Base-by-base conservation (phyloP, 2,888 invertebrate genomes). In the Cistogaster globosa region DNA sequence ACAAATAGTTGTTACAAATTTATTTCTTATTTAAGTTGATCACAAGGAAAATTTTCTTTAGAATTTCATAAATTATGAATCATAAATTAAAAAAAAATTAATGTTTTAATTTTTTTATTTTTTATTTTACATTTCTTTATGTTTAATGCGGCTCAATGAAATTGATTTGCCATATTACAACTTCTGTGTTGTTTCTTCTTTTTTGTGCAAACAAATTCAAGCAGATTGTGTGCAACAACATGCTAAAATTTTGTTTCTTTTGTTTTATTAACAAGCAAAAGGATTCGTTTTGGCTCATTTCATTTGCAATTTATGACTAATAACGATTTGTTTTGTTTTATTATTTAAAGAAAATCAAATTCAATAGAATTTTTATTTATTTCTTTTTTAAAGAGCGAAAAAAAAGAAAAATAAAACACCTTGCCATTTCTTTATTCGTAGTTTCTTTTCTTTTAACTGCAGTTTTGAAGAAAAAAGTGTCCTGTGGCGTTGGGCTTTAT, bases 271-370 rank as follows among this genome's bases (percentile, higher is more conserved):
- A 26, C 2, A 0, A 18, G 45, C 45, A 65, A 90, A 84, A 62
- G 75, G 80, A 86, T 91, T 91, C 90, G 90, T 82, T 89, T 89
- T 91, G 91, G 89, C 90, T 90, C 90, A 91, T 90, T 91, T 91
- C 87, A 89, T 90, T 91, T 90, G 90, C 89, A 90, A 90, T 91
- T 90, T 91, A 91, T 90, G 90, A 86, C 88, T 79, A 74, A 88
- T 87, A 78, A 74, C 85, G 71, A 65, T 63, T 75, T 60, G 12
- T 14, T 38, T 51, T 48, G 22, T 22, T 7, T 16, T 55, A 14
- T 51, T 18, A 5, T 60, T 60, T 36, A 5, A 36, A 14, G 51
- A n/a, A 65, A 48, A 42, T 42, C 2, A 42, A 42, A 12, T 14
- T 42, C 67, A 20, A 16, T 38, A 36, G 32, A 2, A 20, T 32